phyloP scores from a whole-genome alignment of 2,113 vertebrate genomes.

The Brachyhypopomus gauderio region DNA sequence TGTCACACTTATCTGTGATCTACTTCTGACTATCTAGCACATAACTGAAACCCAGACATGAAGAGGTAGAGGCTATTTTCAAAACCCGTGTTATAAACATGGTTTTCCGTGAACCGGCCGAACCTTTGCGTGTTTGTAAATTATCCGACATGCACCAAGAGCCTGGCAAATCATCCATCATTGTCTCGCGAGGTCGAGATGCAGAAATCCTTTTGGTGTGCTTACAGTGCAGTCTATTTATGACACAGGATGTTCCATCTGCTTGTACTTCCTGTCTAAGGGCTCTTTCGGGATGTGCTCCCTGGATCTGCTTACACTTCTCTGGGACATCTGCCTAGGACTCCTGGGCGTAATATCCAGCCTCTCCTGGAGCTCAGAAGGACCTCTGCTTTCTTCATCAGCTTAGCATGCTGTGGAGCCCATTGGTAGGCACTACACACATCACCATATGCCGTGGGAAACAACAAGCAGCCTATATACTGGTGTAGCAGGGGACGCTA shows the following conservation, averaged over 20 bases:
- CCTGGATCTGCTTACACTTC: constrained; percentile 60
- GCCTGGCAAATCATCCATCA: constrained; percentile 58
- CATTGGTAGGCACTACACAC: constrained; percentile 34
- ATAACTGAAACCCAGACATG: not conserved
- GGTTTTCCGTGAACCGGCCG: constrained; percentile 34
- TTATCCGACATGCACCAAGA: constrained; percentile 54
- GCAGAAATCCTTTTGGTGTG: constrained; percentile 60
- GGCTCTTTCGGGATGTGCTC: constrained; percentile 54
- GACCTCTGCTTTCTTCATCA: constrained; percentile 42
- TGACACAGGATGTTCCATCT: constrained; percentile 71
- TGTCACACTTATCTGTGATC: constrained; percentile 1
- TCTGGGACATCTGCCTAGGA: constrained; percentile 64
- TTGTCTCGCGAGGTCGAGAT: constrained; percentile 55
- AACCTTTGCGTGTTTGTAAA: constrained; percentile 55
- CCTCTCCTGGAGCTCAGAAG: constrained; percentile 39
- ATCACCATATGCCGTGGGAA: constrained; percentile 24
- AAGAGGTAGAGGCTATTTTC: constrained; percentile 22
- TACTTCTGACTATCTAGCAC: constrained; percentile 7
- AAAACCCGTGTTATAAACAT: constrained; percentile 10
- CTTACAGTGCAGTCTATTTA: constrained; percentile 68
- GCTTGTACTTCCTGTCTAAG: constrained; percentile 64
- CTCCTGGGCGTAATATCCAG: constrained; percentile 63
- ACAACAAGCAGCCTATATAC: constrained; percentile 10
- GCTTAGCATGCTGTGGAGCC: constrained; percentile 2
- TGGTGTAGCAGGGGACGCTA: not conserved